Evolutionary conservation across 2,797 vertebrate species (phyloP).

Genomic region (Crenuchus spilurus): DNA sequence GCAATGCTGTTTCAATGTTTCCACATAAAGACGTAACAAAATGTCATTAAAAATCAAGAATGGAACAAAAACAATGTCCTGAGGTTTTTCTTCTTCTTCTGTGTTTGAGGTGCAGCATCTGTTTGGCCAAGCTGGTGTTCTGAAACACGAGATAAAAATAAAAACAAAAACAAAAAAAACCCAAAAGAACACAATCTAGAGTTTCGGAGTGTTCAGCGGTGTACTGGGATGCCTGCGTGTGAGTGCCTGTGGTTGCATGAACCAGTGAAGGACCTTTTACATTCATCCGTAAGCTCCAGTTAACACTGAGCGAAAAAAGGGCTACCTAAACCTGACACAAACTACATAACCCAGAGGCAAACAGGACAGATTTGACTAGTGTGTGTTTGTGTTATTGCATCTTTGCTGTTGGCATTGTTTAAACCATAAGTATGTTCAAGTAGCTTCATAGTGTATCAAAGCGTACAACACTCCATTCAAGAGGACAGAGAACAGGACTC

Average conservation of each 20-base stretch:
- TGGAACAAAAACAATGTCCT: conserved; percentile 49
- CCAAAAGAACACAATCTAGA: conserved; percentile 29
- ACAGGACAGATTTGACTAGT: conserved; percentile 21
- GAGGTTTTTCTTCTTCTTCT: conserved; percentile 40
- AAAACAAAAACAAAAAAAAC: no score
- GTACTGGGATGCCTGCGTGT: background rate
- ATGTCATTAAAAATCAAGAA: conserved; percentile 21
- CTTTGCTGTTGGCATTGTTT: conserved; percentile 29
- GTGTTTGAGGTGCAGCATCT: conserved; percentile 55
- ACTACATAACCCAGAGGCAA: conserved; percentile 45
- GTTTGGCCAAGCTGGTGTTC: conserved; percentile 56
- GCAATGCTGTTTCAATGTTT: conserved; percentile 38
- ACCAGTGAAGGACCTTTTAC: conserved; percentile 22
- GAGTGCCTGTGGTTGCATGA: conserved; percentile 9
- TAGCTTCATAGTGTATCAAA: conserved; percentile 25
- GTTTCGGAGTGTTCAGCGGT: background rate
- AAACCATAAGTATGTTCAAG: conserved; percentile 37
- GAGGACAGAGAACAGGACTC: conserved; percentile 5
- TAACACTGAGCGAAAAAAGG: conserved; percentile 37
- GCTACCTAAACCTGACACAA: conserved; percentile 24
- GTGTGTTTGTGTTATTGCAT: conserved; percentile 41
- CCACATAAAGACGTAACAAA: conserved; percentile 28
- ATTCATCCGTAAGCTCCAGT: conserved; percentile 15
- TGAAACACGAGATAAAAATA: conserved; percentile 42
- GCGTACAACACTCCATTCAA: conserved; percentile 5